phyloP scores from a whole-genome alignment of 2,888 invertebrate species.

The Chaetogeoica ovagalla region DNA sequence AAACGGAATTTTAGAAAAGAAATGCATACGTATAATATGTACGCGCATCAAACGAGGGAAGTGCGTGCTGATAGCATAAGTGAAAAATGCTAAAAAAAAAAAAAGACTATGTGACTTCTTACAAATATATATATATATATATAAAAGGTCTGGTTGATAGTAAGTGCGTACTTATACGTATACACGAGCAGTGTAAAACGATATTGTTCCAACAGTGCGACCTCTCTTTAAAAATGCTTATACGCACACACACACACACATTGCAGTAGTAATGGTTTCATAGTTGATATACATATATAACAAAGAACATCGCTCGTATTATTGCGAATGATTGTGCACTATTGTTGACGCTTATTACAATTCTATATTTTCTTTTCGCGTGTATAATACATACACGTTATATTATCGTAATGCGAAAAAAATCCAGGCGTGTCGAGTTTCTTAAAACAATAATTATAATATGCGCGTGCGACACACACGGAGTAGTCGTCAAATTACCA shows the following conservation, averaged over 20 bases:
- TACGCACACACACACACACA: not conserved
- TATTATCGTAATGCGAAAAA: not conserved
- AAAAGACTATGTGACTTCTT: not conserved
- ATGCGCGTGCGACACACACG: too few relatives aligned
- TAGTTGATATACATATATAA: not conserved
- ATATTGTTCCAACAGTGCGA: slow-evolving; percentile 23
- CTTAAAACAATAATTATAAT: not conserved
- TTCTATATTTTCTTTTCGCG: too few relatives aligned
- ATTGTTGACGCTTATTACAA: not conserved
- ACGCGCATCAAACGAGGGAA: slow-evolving; percentile 8
- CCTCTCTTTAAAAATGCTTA: slow-evolving; percentile 13
- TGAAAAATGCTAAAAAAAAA: not conserved
- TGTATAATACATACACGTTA: not conserved
- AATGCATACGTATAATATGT: too few relatives aligned
- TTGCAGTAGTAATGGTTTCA: not conserved
- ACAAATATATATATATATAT: too few relatives aligned
- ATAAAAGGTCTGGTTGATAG: not conserved
- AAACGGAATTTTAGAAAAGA: slow-evolving; percentile 16
- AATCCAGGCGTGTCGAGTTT: not conserved
- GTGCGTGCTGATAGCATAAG: not conserved
- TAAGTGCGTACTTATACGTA: not conserved
- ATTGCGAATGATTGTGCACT: not conserved
- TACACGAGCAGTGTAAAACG: not conserved
- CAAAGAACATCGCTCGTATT: not conserved
- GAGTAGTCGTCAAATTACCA: too few relatives aligned